Evolutionary conservation across 2,888 invertebrate genomes (phyloP).

Genomic region (Druceiella hillmani): DNA sequence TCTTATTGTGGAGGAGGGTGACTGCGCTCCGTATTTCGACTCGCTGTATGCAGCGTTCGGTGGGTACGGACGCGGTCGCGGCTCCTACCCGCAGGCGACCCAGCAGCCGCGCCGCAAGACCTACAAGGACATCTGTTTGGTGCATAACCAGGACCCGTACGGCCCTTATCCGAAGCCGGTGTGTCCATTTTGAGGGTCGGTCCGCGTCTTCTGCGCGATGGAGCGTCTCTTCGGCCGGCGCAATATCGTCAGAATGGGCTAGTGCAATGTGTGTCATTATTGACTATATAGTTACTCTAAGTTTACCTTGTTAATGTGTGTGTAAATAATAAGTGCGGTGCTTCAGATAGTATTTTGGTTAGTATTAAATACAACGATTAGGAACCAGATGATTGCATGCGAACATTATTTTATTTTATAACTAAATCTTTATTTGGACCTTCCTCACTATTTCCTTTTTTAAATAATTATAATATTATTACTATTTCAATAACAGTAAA

Average conservation of each 20-base stretch:
- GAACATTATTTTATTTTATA: no score
- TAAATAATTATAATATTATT: no score
- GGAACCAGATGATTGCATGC: no score
- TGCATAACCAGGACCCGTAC: constrained; percentile 57
- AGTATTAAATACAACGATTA: no score
- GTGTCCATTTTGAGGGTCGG: constrained; percentile 57
- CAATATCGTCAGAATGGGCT: constrained; percentile 51
- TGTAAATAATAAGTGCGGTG: no score
- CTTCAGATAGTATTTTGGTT: no score
- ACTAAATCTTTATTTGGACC: no score
- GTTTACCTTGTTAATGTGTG: no score
- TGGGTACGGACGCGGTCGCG: constrained; percentile 38
- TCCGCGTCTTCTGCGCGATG: constrained; percentile 53
- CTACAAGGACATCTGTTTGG: constrained; percentile 65
- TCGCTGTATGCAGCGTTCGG: constrained; percentile 44
- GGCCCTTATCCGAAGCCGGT: constrained; percentile 61
- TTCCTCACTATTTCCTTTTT: no score
- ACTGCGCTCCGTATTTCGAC: constrained; percentile 41
- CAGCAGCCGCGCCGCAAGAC: constrained; percentile 44
- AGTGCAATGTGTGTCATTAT: no score
- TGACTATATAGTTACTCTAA: no score
- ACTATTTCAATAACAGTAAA: no score
- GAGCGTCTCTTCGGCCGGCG: constrained; percentile 47
- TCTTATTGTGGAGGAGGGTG: constrained; percentile 11
- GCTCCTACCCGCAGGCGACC: constrained; percentile 29